Percentiles rank a stretch among this genome's conserved stretches.
Evolutionary conservation across 1,140 invertebrate genomes (phyloP).

Genomic region (Laodelphax striatellus): DNA sequence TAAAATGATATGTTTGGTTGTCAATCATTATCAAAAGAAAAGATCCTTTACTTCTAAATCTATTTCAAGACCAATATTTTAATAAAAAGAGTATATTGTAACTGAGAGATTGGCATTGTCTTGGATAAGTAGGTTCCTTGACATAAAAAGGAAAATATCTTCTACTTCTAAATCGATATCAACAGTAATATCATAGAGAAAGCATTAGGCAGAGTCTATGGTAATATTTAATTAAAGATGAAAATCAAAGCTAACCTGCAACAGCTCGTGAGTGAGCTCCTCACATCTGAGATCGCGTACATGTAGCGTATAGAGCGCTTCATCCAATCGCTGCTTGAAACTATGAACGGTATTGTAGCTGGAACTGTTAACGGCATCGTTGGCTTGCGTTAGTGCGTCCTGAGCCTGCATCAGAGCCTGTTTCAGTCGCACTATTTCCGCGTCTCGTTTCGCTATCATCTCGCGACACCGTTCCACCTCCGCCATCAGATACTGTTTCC

Average conservation of each 20-base stretch:
- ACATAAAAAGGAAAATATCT: no score
- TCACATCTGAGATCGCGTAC: slow-evolving; percentile 79
- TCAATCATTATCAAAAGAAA: no score
- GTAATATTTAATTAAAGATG: background rate
- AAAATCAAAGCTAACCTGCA: slow-evolving; percentile 37
- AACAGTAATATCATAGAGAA: background rate
- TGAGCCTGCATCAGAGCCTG: slow-evolving; percentile 2
- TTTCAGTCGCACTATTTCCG: slow-evolving; percentile 7
- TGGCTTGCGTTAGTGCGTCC: slow-evolving; percentile 14
- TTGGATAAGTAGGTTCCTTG: no score
- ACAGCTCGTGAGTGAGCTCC: slow-evolving; percentile 74
- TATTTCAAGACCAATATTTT: no score
- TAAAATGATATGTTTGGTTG: no score
- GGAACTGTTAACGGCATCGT: slow-evolving; percentile 12
- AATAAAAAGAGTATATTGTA: no score
- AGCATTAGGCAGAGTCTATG: no score
- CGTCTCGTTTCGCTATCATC: slow-evolving; percentile 5
- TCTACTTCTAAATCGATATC: no score
- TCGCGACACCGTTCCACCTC: background rate
- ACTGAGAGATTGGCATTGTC: no score
- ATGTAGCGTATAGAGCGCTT: slow-evolving; percentile 74
- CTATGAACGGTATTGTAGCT: slow-evolving; percentile 14
- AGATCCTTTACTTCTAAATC: no score
- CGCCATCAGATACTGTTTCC: no score
- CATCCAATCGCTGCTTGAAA: slow-evolving; percentile 51